phyloP scores from a whole-genome alignment of 2,888 invertebrate genomes.

The Raillietiella orientalis region DNA sequence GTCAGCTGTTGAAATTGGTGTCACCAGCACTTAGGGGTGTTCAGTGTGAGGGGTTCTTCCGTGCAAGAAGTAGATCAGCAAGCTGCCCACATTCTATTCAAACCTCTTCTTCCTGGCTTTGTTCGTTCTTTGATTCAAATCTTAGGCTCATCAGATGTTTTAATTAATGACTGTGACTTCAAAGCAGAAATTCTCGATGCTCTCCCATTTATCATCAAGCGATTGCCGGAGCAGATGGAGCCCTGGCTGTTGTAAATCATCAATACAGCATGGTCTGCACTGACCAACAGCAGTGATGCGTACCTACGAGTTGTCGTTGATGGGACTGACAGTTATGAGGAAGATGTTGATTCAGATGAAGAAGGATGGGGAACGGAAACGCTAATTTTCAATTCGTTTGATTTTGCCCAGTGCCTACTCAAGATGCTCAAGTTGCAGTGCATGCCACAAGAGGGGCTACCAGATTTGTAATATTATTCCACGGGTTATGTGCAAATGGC shows the following conservation, averaged over 20 bases:
- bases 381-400: conserved; percentile 28
- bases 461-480: conserved; percentile 27
- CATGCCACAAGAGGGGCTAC: conserved; percentile 22
- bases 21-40: too few relatives aligned
- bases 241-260: conserved; percentile 24
- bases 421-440: conserved; percentile 21
- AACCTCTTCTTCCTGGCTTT: conserved; percentile 29
- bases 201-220: conserved; percentile 23
- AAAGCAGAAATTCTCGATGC: conserved; percentile 26
- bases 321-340: conserved; percentile 19
- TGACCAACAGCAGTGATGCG: conserved; percentile 28
- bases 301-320: conserved; percentile 28
- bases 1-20: conserved; percentile 32
- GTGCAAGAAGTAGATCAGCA: conserved; percentile 20
- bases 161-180: conserved; percentile 21
- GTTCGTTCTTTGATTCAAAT: conserved; percentile 25
- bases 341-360: conserved; percentile 26
- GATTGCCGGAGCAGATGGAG: conserved; percentile 24
- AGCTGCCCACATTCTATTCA: conserved; percentile 22
- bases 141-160: conserved; percentile 19
- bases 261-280: conserved; percentile 27
- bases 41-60: conserved; percentile 19
- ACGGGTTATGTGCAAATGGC: conserved; percentile 33
- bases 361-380: conserved; percentile 27
- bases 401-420: conserved; percentile 26